Evolutionary conservation across 2,797 vertebrate genomes (phyloP).

Genomic region (Alfaro cultratus): DNA sequence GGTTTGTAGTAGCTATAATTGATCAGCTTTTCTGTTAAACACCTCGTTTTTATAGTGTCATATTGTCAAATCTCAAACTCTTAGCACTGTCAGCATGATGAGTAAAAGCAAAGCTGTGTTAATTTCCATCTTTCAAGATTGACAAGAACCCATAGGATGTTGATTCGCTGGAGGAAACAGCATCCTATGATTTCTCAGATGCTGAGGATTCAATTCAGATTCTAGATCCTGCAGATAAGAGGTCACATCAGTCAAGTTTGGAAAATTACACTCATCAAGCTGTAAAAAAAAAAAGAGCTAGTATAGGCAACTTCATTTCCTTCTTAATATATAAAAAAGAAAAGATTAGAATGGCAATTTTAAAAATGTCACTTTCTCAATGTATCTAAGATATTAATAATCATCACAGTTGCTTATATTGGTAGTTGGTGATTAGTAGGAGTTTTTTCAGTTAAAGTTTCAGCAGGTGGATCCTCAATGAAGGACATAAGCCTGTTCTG

Average conservation of each 20-base stretch:
- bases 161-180: not conserved
- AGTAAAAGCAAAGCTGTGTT: not conserved
- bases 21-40: not conserved
- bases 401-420: not conserved
- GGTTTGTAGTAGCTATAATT: not conserved
- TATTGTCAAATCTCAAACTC: not conserved
- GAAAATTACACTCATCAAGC: not conserved
- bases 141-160: not conserved
- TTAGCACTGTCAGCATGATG: not conserved
- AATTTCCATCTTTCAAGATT: not conserved
- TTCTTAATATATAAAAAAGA: too few species aligned
- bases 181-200: too few species aligned
- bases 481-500: not conserved
- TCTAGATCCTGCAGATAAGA: not conserved
- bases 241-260: not conserved
- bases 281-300: not conserved
- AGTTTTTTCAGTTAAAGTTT: not conserved
- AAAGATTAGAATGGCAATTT: too few species aligned
- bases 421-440: not conserved
- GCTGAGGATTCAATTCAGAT: not conserved
- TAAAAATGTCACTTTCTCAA: too few species aligned
- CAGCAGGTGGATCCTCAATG: not conserved
- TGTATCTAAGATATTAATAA: too few species aligned
- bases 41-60: not conserved
- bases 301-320: too few species aligned